Conservation (phyloP, 53 echinoderm and acorn worm species). For the Mesocentrotus franciscanus region DNA sequence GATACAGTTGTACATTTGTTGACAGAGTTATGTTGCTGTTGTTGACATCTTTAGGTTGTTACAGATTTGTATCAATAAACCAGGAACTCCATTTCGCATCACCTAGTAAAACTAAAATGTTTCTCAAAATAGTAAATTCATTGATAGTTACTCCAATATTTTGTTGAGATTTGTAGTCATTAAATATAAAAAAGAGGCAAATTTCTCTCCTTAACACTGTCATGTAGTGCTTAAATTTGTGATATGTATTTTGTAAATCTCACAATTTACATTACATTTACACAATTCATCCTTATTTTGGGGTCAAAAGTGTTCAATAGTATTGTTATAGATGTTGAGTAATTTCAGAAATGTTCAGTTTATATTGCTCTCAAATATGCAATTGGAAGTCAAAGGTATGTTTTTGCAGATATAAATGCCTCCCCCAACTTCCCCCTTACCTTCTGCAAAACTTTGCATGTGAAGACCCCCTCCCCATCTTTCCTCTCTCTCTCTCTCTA, state of each 20-base stretch:
- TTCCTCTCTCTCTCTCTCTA: background rate
- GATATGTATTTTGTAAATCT: background rate
- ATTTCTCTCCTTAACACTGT: background rate
- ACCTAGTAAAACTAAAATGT: background rate
- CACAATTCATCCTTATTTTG: too few relatives aligned
- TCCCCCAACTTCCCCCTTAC: background rate
- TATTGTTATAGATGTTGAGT: too few relatives aligned
- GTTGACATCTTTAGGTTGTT: background rate
- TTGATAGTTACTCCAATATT: background rate
- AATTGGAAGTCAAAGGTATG: too few relatives aligned
- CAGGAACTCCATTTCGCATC: background rate
- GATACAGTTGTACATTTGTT: background rate
- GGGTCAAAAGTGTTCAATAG: too few relatives aligned
- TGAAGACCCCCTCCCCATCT: background rate
- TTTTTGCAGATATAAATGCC: background rate
- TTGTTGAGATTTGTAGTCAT: background rate
- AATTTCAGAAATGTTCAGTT: too few relatives aligned
- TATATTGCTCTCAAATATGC: too few relatives aligned
- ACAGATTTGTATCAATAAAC: background rate
- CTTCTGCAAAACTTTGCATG: background rate
- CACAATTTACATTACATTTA: too few relatives aligned
- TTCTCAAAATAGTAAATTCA: background rate
- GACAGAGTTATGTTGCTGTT: slow-evolving; percentile 1
- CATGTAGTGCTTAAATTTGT: background rate
- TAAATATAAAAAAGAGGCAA: background rate